Evolutionary conservation across 1,140 invertebrate genomes (phyloP), one percentile per base, ranked within the genome.

Genomic region (Zophobas morio): DNA sequence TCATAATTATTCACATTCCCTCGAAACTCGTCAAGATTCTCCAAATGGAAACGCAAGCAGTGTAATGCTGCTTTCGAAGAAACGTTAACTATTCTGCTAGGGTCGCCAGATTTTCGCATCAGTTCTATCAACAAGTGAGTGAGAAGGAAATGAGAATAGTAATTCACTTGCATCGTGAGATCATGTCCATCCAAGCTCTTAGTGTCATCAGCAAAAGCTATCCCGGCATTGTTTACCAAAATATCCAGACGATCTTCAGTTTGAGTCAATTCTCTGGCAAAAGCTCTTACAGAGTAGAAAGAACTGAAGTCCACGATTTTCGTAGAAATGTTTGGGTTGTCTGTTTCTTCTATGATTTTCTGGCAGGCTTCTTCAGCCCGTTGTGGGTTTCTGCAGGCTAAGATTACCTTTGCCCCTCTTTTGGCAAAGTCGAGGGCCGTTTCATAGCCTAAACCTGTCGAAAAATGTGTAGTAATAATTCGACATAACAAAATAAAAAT

Each of bases 151-250:
- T 87, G 88, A 8, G 89, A 88, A 79, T 89, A 86, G 82, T 90
- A 85, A 81, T 91, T 91, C 6, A 87, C 82, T 57, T 88, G 88
- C 85, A 89, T 89, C 6, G 85, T 82, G 6, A 84, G 77, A 76
- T 89, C 87, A 20, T 89, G 81, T 3, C 88, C 88, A 83, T 91
- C 89, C 35, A 85, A 86, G 8, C 89, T 89, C 6, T 63, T 36
- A 36, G 80, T 79, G 20, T 84, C 60, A 2, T 35, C 53, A 2
- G 83, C 8, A 6, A 78, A 73, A 53, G 89, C 91, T 40, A 60
- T 6, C 0, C 93, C 94, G 1, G 95, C 95, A 86, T 96, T 97
- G 84, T 96, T 95, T 46, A 97, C 90, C 1, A 97, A 85, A 2
- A 96, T 92, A 84, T 97, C 92, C 0, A 97, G 81, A 78, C 88